Evolutionary conservation across 2,797 vertebrate genomes (phyloP).

Genomic region (Epinephelus malabaricus): DNA sequence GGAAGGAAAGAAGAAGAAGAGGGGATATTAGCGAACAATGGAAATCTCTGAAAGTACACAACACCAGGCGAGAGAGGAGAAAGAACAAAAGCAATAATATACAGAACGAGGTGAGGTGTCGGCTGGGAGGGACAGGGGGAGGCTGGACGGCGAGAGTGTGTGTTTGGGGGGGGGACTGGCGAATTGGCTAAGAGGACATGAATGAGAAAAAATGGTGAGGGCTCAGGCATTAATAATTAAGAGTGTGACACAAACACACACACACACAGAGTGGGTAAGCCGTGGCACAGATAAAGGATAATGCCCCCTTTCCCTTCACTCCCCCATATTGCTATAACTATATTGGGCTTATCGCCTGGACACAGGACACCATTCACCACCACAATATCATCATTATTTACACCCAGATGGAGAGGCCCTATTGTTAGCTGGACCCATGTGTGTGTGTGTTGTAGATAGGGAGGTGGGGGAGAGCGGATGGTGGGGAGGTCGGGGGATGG

Average conservation of each 20-base stretch:
- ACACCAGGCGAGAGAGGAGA: conserved; percentile 28
- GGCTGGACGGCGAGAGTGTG: background rate
- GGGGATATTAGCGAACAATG: conserved; percentile 57
- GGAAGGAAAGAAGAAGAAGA: conserved; percentile 32
- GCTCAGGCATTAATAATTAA: conserved; percentile 72
- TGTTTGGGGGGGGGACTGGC: background rate
- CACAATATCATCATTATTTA: conserved; percentile 85
- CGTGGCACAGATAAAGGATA: conserved; percentile 78
- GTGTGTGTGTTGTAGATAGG: conserved; percentile 49
- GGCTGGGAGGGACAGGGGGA: background rate
- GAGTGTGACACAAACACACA: conserved; percentile 51
- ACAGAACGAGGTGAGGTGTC: conserved; percentile 29
- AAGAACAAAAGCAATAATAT: conserved; percentile 68
- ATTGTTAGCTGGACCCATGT: conserved; percentile 71
- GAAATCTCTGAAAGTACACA: conserved; percentile 21
- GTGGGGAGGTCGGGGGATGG: conserved; percentile 35
- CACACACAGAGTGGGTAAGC: conserved; percentile 46
- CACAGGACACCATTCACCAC: conserved; percentile 79
- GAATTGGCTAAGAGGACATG: conserved; percentile 27
- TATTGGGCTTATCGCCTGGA: conserved; percentile 84
- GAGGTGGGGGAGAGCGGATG: conserved; percentile 24
- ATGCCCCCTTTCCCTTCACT: conserved; percentile 29
- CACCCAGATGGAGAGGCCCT: conserved; percentile 79
- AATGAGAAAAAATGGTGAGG: conserved; percentile 48
- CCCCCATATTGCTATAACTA: conserved; percentile 66